Conservation (phyloP, 1,140 invertebrate genomes). For the Hetaerina americana region DNA sequence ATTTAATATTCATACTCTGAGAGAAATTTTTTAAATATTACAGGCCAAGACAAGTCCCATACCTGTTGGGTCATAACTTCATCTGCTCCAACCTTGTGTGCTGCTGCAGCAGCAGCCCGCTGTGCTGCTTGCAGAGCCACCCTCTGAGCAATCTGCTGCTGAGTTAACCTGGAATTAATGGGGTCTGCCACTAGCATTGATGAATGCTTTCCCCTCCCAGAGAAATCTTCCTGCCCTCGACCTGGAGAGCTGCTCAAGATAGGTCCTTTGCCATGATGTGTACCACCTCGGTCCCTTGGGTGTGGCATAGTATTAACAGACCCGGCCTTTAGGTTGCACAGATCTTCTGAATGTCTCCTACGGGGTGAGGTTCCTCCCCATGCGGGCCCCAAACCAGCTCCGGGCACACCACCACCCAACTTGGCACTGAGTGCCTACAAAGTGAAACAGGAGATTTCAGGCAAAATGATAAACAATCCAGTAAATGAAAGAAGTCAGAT, state of each 20-base stretch:
- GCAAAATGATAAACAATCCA: too few relatives aligned
- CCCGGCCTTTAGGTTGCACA: background rate
- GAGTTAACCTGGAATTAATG: constrained; percentile 2
- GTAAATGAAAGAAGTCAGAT: too few relatives aligned
- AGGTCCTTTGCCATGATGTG: background rate
- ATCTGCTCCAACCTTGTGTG: background rate
- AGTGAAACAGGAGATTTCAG: too few relatives aligned
- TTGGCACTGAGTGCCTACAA: background rate
- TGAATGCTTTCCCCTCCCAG: background rate
- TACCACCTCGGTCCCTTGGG: background rate
- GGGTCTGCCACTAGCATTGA: background rate
- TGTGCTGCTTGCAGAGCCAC: background rate
- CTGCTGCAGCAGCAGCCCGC: background rate
- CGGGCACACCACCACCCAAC: background rate
- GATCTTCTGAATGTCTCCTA: background rate
- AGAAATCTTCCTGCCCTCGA: background rate
- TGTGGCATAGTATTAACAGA: background rate
- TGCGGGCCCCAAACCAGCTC: background rate
- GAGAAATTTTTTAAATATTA: too few relatives aligned
- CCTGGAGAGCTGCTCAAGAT: background rate
- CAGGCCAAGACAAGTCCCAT: too few relatives aligned
- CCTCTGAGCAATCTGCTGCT: constrained; percentile 23
- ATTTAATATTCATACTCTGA: too few relatives aligned
- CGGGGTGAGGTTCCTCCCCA: background rate
- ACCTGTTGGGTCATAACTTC: background rate